Conservation (phyloP, 1,140 invertebrate species). For the Pachyrhynchus sulphureomaculatus region DNA sequence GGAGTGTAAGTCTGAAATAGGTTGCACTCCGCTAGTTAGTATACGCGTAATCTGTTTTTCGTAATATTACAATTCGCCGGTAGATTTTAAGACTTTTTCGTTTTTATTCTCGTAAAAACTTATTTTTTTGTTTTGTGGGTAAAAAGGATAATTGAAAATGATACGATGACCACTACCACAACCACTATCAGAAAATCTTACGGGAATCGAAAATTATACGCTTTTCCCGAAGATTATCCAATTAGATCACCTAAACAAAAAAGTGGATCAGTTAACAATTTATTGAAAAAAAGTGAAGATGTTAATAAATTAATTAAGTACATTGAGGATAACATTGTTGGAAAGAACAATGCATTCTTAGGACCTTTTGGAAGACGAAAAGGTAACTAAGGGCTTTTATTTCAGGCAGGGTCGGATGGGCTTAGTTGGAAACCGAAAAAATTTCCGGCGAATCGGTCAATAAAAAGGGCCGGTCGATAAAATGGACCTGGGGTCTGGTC, state of each 20-base stretch:
- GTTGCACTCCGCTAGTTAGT: not conserved
- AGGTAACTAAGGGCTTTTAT: conserved; percentile 58
- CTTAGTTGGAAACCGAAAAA: too few species aligned
- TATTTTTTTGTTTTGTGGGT: not conserved
- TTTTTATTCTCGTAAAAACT: not conserved
- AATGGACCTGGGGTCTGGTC: too few species aligned
- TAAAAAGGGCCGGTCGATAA: too few species aligned
- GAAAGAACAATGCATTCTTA: conserved; percentile 73
- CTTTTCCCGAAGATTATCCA: conserved; percentile 54
- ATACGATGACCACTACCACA: conserved; percentile 38
- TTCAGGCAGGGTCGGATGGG: not conserved
- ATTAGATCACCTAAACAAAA: conserved; percentile 43
- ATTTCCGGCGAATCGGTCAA: too few species aligned
- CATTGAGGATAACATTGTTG: conserved; percentile 78
- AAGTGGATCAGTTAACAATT: conserved; percentile 48
- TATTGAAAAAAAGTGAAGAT: conserved; percentile 62
- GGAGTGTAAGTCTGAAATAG: not conserved
- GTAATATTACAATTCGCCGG: not conserved
- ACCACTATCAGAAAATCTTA: conserved; percentile 52
- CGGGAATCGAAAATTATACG: conserved; percentile 56
- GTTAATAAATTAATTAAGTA: conserved; percentile 70
- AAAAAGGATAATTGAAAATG: conserved; percentile 14
- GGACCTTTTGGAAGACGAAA: conserved; percentile 80
- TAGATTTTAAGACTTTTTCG: not conserved
- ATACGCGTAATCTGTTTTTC: not conserved